Conservation (phyloP, 2,113 vertebrate genomes). For the Platysternon megacephalum region DNA sequence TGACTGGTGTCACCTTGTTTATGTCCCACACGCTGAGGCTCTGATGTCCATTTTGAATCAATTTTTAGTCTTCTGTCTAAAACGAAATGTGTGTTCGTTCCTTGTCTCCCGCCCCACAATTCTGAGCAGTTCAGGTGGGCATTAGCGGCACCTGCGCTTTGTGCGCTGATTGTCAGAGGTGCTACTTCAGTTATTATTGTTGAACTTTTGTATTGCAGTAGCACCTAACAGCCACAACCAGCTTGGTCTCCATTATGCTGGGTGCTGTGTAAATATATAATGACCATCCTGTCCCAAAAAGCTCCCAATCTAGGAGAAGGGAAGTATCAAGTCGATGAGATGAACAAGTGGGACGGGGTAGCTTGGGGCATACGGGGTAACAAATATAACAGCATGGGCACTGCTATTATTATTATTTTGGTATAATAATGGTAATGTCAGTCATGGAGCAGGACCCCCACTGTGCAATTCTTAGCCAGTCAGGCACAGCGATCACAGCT, state of each 20-base stretch:
- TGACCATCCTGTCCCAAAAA: background rate
- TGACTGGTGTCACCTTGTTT: background rate
- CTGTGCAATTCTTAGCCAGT: background rate
- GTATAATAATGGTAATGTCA: background rate
- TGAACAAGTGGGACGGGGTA: background rate
- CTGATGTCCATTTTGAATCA: background rate
- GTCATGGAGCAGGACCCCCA: background rate
- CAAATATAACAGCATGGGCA: background rate
- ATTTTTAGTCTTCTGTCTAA: background rate
- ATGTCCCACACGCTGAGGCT: background rate
- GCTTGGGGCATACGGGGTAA: background rate
- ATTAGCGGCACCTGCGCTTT: background rate
- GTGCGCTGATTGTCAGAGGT: accelerated
- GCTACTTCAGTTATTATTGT: background rate
- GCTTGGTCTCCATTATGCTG: background rate
- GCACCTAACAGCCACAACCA: background rate
- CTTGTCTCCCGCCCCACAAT: background rate
- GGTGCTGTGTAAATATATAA: accelerated
- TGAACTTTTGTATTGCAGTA: background rate
- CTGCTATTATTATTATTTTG: background rate
- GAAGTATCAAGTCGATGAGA: background rate
- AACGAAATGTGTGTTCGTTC: background rate
- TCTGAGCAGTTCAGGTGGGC: background rate
- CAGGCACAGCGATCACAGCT: background rate
- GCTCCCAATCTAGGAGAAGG: background rate